Conservation (phyloP, 2,888 invertebrate genomes). For the Hartigia nigra region DNA sequence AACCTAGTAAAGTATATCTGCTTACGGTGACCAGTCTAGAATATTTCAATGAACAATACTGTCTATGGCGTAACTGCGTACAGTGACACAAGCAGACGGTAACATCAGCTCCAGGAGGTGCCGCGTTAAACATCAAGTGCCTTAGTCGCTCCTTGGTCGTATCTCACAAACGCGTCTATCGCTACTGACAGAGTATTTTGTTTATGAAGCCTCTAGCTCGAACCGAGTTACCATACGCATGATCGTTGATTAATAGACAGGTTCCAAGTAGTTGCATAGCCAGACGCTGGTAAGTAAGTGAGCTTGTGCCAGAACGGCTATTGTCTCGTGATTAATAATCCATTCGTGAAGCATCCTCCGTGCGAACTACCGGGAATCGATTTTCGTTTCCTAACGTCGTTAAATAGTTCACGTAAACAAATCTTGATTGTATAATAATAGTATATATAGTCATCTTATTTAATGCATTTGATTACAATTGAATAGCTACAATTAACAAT, state of each 20-base stretch:
- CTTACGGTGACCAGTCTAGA: background rate
- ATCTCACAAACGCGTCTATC: conserved; percentile 42
- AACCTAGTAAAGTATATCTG: background rate
- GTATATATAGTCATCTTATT: background rate
- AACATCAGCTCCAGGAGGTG: background rate
- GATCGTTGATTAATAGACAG: conserved; percentile 59
- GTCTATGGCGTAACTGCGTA: background rate
- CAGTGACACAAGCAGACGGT: background rate
- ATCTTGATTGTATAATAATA: background rate
- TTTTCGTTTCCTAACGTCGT: conserved; percentile 17
- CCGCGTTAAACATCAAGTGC: background rate
- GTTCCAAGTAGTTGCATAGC: conserved; percentile 49
- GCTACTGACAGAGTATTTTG: conserved; percentile 36
- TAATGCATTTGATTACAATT: background rate
- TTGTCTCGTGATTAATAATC: conserved; percentile 60
- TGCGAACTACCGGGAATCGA: conserved; percentile 21
- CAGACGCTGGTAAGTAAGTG: conserved; percentile 15
- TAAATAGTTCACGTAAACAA: background rate
- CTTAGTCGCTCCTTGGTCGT: conserved; percentile 45
- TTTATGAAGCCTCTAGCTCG: conserved; percentile 51
- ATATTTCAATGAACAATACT: background rate
- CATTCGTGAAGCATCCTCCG: conserved; percentile 38
- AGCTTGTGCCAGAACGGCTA: conserved; percentile 31
- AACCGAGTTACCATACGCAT: conserved; percentile 45
- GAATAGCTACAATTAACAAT: background rate